phyloP scores from a whole-genome alignment of 2,113 vertebrate species.

The Cottus gobio region DNA sequence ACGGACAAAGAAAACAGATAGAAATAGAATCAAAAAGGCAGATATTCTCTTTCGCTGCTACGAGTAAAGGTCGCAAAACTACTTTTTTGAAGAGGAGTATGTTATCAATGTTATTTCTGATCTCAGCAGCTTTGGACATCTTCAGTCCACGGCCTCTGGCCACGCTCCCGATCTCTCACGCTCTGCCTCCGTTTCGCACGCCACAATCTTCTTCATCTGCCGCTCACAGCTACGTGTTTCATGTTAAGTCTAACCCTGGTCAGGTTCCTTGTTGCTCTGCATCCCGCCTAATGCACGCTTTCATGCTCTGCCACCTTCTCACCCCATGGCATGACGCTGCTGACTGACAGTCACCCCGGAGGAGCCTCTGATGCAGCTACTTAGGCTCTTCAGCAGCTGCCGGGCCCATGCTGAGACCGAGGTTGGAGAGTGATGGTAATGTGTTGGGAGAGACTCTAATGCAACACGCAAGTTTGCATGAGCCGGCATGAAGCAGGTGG shows the following conservation, averaged over 20 bases:
- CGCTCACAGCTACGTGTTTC: constrained; percentile 27
- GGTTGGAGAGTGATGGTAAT: constrained; percentile 51
- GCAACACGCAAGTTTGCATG: constrained; percentile 22
- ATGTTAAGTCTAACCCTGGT: constrained; percentile 22
- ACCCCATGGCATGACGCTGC: constrained; percentile 40
- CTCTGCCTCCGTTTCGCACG: not conserved
- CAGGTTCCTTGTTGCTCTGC: constrained; percentile 46
- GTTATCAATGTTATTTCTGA: not conserved
- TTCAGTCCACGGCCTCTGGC: constrained; percentile 7
- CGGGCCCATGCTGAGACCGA: constrained; percentile 35
- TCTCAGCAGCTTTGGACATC: not conserved
- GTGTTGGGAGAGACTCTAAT: constrained; percentile 10
- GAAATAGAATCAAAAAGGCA: not conserved
- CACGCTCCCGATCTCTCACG: not conserved
- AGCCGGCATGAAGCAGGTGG: constrained; percentile 44
- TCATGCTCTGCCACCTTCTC: constrained; percentile 59
- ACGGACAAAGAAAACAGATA: not conserved
- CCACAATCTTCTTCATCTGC: constrained; percentile 9
- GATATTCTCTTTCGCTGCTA: not conserved
- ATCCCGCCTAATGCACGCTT: constrained; percentile 33
- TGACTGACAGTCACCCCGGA: constrained; percentile 46
- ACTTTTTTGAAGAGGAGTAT: not conserved
- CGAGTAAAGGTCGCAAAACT: not conserved
- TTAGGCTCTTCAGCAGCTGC: constrained; percentile 46
- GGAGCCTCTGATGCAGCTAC: constrained; percentile 52